A percentile compares a stretch with the other conserved stretches of the same genome.
Conservation (phyloP, 2,113 vertebrate species). For the Lepus timidus region DNA sequence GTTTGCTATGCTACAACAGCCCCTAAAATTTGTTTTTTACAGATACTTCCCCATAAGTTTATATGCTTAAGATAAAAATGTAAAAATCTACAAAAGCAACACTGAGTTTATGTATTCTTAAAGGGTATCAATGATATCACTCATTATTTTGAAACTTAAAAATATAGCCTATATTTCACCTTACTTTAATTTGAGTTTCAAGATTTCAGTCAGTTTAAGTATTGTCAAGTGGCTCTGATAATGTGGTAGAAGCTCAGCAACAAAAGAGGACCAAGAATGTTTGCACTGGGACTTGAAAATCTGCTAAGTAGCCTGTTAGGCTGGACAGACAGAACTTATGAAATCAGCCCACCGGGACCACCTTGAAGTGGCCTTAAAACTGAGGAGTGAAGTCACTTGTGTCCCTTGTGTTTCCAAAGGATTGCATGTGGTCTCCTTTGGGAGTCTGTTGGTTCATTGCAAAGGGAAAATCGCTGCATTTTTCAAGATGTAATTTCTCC, state of each 20-base stretch:
- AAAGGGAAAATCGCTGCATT: conserved; percentile 50
- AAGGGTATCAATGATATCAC: background rate
- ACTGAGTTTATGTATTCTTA: background rate
- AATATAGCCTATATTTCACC: background rate
- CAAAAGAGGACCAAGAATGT: too few relatives aligned
- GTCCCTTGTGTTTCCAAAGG: conserved; percentile 58
- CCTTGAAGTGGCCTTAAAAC: background rate
- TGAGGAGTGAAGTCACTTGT: background rate
- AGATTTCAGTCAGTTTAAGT: background rate
- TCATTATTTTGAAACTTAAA: background rate
- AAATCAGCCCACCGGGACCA: background rate
- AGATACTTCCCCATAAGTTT: background rate
- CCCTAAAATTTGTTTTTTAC: too few relatives aligned
- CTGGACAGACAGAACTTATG: background rate
- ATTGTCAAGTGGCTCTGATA: background rate
- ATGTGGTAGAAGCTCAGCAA: rapidly evolving
- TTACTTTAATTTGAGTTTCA: background rate
- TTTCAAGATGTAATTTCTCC: conserved; percentile 40
- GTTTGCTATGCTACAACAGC: too few relatives aligned
- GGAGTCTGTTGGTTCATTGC: conserved; percentile 6
- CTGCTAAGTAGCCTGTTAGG: background rate
- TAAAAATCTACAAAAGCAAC: background rate
- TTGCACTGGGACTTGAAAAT: background rate
- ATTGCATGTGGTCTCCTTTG: conserved; percentile 50
- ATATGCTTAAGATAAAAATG: background rate